Evolutionary conservation across 2,113 vertebrate genomes (phyloP), one percentile per base, ranked within the genome.

Genomic region (Hippocampus mohnikei): DNA sequence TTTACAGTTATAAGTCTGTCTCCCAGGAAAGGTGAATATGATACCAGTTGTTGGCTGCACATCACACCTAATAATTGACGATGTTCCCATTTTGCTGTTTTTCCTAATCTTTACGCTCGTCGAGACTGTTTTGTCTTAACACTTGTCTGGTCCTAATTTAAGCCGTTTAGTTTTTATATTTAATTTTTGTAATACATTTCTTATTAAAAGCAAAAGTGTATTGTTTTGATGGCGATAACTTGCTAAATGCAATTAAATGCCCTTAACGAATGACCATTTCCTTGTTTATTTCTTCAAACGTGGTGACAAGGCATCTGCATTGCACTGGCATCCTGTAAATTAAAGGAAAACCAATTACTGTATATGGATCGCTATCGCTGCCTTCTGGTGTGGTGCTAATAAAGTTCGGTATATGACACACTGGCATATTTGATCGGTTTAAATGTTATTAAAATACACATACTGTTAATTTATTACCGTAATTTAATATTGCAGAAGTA

Each of bases 11-110:
- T 37, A 68, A 83, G 82, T 84, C 81, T 70, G 66, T 72, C 62
- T 50, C 75, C 78, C 72, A 56, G 74, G 68, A 66, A 55, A 61
- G 71, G 86, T 69, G 76, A 69, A 82, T 81, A 74, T 89, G 77
- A 63, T 87, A 60, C 92, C 84, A 87, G 90, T 87, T 85, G 87
- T 89, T 86, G 91, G 91, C 93, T 93, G 92, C 92, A 91, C 90
- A 92, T 91, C 76, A 73, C 82, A 73, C 85, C 37, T 63, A 59
- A 37, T 6, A 37, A 66, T 53, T 90, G 83, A 82, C 88, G 85
- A 69, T 80, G 87, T 92, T 91, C 86, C 80, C 83, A 86, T 90
- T 86, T 84, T 82, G 76, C 52, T 61, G 8, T 59, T 65, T 18
- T 25, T 75, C 41, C 21, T 74, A 75, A 56, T 46, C 83, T 80